These are phyloP conservation scores for Stigmatopora argus DNA, from an alignment of 2,113 vertebrate species.

Conservation along the genomic window DNA sequence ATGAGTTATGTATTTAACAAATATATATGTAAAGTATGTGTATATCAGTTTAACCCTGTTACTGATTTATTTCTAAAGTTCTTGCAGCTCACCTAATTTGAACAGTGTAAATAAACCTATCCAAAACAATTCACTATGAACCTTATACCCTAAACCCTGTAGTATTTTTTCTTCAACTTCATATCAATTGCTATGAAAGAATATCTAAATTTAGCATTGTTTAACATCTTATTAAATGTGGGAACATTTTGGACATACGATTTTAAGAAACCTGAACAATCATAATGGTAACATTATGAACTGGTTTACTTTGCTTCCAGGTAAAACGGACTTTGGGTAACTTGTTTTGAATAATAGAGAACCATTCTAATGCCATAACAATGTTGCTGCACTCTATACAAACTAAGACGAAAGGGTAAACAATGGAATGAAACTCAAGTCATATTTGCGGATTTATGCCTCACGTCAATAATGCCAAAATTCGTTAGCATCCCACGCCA, in stretches of 20 bases:
- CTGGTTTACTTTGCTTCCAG: background rate
- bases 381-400: background rate
- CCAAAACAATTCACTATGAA: no score
- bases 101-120: no score
- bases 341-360: background rate
- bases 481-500: background rate
- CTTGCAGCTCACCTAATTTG: no score
- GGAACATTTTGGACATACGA: background rate
- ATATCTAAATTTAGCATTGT: no score
- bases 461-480: background rate
- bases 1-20: no score
- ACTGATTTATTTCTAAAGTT: no score
- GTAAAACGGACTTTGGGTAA: background rate
- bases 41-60: no score
- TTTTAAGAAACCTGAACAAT: background rate
- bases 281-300: background rate
- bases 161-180: no score
- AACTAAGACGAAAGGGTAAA: background rate
- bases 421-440: background rate
- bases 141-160: no score
- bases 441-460: background rate
- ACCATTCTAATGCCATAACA: background rate
- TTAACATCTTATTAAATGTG: no score
- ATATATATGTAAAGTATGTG: no score
- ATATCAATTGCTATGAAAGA: no score